Evolutionary conservation across 2,113 vertebrate genomes (phyloP), one percentile per base, ranked within the genome.

Genomic region (Catharus bicknelli): DNA sequence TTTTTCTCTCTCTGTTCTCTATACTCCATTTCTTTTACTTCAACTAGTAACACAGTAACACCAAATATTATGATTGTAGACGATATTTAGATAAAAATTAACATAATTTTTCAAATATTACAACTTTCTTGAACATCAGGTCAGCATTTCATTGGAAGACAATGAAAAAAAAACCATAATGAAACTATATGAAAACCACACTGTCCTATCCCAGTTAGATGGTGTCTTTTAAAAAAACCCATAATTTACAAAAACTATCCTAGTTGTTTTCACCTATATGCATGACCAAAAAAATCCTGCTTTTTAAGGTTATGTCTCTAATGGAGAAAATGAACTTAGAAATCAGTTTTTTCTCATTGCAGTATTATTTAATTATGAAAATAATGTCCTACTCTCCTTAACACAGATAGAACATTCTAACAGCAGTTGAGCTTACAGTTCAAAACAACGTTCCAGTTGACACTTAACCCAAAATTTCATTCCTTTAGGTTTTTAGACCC

Each of bases 11-110:
- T 95, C 57, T 98, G 79, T 64, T 92, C 95, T 88, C 94, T 98
- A 26, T 97, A 90, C 30, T 99, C 98, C 54, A 88, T 87, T 83
- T 98, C 98, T 95, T 97, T 98, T 90, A 94, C 83, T 93, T 98
- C 98, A 95, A 98, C 99, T 99, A 88, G 51, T 72, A 95, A 79
- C 34, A 93, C 26, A 95, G 83, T 51, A 93, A 96, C 20, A 91
- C 8, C 45, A 91, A 76, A 72, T 27, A 92, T 3, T 7, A 91
- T 29, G 5, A 90, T 32, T 80, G 87, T 13, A 68, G 7, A 59
- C 86, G 17, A 79, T 15, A 5, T 10, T 85, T 21, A 70, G 16
- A 25, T 58, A 32, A 74, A 78, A 82, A 69, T 47, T 7, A 74
- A 22, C 5, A 38, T 30, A 0, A 57, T 61, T 82, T 84, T 32